phyloP scores from a whole-genome alignment of 2,797 vertebrate species.

The Atherinosoma microstoma region DNA sequence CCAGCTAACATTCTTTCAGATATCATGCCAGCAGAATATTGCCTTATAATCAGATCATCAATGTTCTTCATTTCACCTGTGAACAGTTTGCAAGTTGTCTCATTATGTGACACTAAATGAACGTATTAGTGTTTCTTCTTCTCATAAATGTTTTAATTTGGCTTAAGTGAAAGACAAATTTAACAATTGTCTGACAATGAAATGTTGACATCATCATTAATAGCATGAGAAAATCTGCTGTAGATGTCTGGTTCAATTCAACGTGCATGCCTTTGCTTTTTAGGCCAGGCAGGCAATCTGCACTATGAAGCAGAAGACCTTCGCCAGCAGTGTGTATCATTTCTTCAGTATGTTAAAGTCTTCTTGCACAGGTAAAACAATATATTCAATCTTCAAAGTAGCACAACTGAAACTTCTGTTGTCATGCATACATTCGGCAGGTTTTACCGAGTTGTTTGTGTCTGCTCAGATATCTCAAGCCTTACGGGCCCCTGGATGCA shows the following conservation, averaged over 20 bases:
- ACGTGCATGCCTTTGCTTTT: constrained; percentile 45
- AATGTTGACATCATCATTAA: neutral
- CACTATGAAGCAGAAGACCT: constrained; percentile 91
- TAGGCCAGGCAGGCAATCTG: constrained; percentile 89
- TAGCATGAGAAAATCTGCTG: neutral
- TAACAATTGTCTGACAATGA: neutral
- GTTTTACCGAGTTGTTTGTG: neutral
- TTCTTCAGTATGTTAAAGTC: constrained; percentile 95
- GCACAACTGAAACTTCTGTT: neutral
- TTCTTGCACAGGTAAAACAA: constrained; percentile 91
- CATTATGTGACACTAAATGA: neutral
- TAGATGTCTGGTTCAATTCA: neutral
- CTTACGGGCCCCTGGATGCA: constrained; percentile 81
- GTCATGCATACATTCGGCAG: neutral
- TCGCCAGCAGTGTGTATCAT: constrained; percentile 88
- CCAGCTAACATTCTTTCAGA: neutral
- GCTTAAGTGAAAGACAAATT: neutral
- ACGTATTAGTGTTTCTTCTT: neutral
- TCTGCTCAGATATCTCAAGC: constrained; percentile 62
- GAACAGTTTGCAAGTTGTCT: too few relatives aligned
- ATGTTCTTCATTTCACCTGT: neutral
- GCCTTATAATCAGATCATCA: neutral
- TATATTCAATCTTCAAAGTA: neutral
- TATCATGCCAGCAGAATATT: neutral
- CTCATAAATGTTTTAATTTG: neutral